Percentiles rank a stretch among this genome's conserved stretches.
Conservation (phyloP, 2,888 invertebrate species). For the Drosophila sordidula region DNA sequence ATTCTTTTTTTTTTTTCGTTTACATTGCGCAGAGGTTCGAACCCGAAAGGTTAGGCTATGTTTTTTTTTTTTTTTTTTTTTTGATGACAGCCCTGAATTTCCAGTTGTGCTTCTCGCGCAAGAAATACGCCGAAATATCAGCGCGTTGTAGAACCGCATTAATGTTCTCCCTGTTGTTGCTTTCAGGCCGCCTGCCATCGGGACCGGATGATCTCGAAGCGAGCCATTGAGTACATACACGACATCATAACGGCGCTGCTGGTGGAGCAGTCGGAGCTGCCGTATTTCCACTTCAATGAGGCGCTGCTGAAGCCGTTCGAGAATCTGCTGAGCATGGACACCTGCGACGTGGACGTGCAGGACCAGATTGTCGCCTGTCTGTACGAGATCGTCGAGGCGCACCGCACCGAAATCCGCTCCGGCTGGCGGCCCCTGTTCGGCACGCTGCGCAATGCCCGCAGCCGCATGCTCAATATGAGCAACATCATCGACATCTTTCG, state of each 20-base stretch:
- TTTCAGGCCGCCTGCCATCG: slow-evolving; percentile 94
- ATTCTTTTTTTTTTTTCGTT: too few relatives aligned
- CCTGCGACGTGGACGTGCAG: slow-evolving; percentile 94
- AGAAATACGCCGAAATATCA: too few relatives aligned
- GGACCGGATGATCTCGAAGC: slow-evolving; percentile 94
- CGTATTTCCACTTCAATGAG: slow-evolving; percentile 98
- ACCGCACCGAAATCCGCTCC: slow-evolving; percentile 95
- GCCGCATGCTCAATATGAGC: slow-evolving; percentile 87
- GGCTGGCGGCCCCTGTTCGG: slow-evolving; percentile 99
- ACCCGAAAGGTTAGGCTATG: too few relatives aligned
- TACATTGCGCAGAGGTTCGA: too few relatives aligned
- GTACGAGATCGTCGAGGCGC: slow-evolving; percentile 98
- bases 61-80: too few relatives aligned
- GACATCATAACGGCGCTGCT: slow-evolving; percentile 95
- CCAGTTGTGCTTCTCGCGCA: too few relatives aligned
- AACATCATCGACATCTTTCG: slow-evolving; percentile 96
- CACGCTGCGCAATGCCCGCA: slow-evolving; percentile 94
- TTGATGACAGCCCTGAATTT: too few relatives aligned
- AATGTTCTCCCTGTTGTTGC: slow-evolving; percentile 1
- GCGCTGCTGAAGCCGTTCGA: slow-evolving; percentile 97
- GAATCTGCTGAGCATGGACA: slow-evolving; percentile 95
- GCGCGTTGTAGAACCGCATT: too few relatives aligned
- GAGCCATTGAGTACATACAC: slow-evolving; percentile 96
- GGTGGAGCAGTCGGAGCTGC: slow-evolving; percentile 94
- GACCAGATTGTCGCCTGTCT: slow-evolving; percentile 96